A percentile compares a stretch with the other conserved stretches of the same genome.
Evolutionary conservation across 1,140 invertebrate species (phyloP).

Genomic region (Brachystomella parvula): DNA sequence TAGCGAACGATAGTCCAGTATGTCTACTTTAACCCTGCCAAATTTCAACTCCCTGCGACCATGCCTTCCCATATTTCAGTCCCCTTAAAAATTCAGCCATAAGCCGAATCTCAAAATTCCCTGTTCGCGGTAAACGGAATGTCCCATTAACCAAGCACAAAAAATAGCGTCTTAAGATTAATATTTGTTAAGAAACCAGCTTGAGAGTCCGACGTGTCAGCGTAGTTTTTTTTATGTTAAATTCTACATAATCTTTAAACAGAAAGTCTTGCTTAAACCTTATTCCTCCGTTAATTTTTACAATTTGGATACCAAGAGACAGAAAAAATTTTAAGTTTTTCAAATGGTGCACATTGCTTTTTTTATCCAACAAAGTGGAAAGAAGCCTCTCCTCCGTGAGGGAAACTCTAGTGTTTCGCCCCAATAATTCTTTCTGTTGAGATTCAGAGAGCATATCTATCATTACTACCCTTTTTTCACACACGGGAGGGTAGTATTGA

Average conservation of each 20-base stretch:
- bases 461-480: not conserved
- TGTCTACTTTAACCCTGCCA: too few relatives aligned
- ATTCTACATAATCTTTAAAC: slow-evolving; percentile 3
- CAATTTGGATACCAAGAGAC: not conserved
- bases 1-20: too few relatives aligned
- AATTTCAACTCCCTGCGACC: too few relatives aligned
- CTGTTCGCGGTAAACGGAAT: too few relatives aligned
- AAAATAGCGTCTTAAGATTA: too few relatives aligned
- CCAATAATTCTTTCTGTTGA: not conserved
- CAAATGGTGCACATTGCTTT: not conserved
- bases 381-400: not conserved
- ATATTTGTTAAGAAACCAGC: too few relatives aligned
- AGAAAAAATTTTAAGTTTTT: not conserved
- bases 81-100: too few relatives aligned
- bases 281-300: not conserved
- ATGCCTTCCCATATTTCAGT: too few relatives aligned
- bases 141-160: too few relatives aligned
- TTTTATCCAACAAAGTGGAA: not conserved
- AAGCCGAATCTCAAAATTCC: too few relatives aligned
- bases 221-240: not conserved
- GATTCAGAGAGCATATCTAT: not conserved
- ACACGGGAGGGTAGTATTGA: not conserved
- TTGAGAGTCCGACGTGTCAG: too few relatives aligned
- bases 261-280: not conserved
- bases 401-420: not conserved